Evolutionary conservation across 2,797 vertebrate species (phyloP).

Genomic region (Falco berigora): DNA sequence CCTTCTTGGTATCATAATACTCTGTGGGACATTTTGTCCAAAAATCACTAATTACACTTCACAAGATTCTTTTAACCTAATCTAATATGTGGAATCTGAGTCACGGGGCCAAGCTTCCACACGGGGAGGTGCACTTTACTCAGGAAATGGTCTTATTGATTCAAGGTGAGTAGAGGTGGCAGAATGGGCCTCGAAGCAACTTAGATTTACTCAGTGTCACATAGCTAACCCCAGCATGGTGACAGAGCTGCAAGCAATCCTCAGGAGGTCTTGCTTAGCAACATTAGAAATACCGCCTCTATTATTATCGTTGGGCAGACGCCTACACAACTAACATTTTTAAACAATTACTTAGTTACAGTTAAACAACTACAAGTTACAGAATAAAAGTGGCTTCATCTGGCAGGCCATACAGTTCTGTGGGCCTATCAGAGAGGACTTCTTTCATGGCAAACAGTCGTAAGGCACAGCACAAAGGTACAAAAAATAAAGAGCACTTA

Average conservation of each 20-base stretch:
- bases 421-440: background rate
- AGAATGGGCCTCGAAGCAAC: background rate
- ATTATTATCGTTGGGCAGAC: background rate
- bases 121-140: constrained; percentile 32
- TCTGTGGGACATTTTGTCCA: background rate
- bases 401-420: background rate
- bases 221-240: background rate
- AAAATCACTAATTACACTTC: constrained; percentile 33
- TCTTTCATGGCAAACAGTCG: background rate
- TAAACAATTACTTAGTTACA: background rate
- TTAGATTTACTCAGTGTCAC: constrained; percentile 1
- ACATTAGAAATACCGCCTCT: background rate
- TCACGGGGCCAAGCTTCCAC: background rate
- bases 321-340: background rate
- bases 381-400: background rate
- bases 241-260: background rate
- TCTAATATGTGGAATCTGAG: constrained; percentile 10
- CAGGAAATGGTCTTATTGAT: constrained; percentile 47
- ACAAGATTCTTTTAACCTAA: constrained; percentile 24
- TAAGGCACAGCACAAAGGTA: background rate
- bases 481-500: constrained; percentile 70
- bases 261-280: background rate
- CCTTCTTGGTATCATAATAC: background rate
- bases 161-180: constrained; percentile 45
- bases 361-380: background rate